Base-by-base conservation (phyloP, 2,888 invertebrate genomes). In the Agrenia bidenticulata region DNA sequence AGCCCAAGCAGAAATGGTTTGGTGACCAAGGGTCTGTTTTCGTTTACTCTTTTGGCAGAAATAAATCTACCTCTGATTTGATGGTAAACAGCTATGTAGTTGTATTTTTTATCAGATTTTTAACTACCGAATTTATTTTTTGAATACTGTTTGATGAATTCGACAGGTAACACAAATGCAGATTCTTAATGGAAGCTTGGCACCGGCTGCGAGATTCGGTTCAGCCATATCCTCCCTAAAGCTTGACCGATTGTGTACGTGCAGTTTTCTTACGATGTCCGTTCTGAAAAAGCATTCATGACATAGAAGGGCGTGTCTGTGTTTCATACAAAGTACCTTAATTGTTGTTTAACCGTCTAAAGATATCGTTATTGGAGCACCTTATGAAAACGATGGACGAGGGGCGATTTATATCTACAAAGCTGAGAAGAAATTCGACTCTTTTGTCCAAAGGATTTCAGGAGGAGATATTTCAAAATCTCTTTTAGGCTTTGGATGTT, bases 381-480 rank as follows among this genome's bases (percentile, higher is more conserved):
- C 70, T 5, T 70, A 63, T 45, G 70, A 70, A 61, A 27, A 32
- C 2, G 15, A 49, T 1, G 21, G 41, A 13, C 59, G 53, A 19
- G 70, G 70, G 19, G 70, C 63, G 13, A 39, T 70, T 5, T 70
- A 70, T 37, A 49, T 70, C 9, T 70, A 66, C 42, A n/a, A n/a
- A n/a, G 39, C 45, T 19, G 50, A n/a, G 2, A 13, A 11, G 7
- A 0, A 15, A 1, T 4, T 17, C 2, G 42, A 37, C 9, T 27
- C 24, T n/a, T 37, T 49, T 24, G 21, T 19, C 15, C 63, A 67
- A 17, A 65, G 50, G 61, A 64, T 70, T 9, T 39, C 24, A n/a
- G 64, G 61, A 2, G 41, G 51, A 7, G 42, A 61, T 7, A 53
- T 65, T 9, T 56, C 57, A 32, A 26, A 0, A 2, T 26, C 24